Percentiles rank a stretch among this genome's conserved stretches.
Evolutionary conservation across 2,888 invertebrate species (phyloP).

Genomic region (Macaria notata): DNA sequence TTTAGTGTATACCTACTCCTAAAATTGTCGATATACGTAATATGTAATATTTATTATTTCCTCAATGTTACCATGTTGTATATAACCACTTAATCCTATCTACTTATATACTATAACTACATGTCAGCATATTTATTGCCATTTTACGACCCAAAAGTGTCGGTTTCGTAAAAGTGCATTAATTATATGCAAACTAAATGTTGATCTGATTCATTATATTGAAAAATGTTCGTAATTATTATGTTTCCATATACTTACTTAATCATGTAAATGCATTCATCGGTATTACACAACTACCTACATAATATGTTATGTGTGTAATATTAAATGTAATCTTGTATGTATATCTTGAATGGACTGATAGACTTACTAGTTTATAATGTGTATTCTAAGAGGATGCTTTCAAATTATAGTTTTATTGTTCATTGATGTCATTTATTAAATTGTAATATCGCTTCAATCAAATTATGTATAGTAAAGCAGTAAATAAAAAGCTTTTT

Average conservation of each 20-base stretch:
- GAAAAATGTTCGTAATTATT: too few species aligned
- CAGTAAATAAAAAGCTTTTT: too few species aligned
- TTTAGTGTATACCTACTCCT: too few species aligned
- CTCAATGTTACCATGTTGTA: background rate
- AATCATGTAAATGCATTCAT: background rate
- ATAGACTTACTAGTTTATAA: constrained; percentile 35
- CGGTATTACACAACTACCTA: background rate
- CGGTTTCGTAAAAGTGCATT: background rate
- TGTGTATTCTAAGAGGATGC: constrained; percentile 3
- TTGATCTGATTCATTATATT: constrained; percentile 3
- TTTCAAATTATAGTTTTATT: too few species aligned
- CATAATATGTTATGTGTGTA: background rate
- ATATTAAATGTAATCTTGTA: constrained; percentile 27
- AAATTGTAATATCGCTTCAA: too few species aligned
- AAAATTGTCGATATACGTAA: too few species aligned
- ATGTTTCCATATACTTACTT: background rate
- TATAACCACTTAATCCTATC: constrained; percentile 1
- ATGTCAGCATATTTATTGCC: background rate
- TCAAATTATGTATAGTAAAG: too few species aligned
- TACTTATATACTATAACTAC: constrained; percentile 3
- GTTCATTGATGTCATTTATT: too few species aligned
- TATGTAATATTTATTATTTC: too few species aligned
- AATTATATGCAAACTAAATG: background rate
- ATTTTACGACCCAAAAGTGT: background rate
- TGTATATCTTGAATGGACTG: constrained; percentile 39